These are phyloP conservation scores for Eudyptes chrysolophus DNA, from an alignment of 2,113 vertebrate genomes.

Conservation along the genomic window DNA sequence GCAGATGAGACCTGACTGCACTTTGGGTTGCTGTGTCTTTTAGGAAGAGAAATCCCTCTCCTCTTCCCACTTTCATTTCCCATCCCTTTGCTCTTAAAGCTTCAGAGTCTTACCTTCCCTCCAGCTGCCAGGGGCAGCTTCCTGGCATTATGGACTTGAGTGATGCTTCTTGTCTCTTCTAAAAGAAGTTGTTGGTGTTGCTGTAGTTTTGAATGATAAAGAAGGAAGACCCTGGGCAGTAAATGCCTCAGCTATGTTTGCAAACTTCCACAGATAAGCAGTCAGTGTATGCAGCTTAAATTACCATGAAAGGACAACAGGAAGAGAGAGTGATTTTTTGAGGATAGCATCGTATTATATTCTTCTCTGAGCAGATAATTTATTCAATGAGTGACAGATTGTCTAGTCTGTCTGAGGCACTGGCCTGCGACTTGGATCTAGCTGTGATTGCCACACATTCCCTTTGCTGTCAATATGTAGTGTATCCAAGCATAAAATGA, in stretches of 20 bases:
- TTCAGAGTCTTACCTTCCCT: background rate
- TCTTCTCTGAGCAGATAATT: slow-evolving; percentile 25
- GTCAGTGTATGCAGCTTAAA: background rate
- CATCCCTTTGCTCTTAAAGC: background rate
- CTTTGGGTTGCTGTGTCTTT: background rate
- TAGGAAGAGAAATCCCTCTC: background rate
- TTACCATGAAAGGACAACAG: background rate
- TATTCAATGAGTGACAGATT: slow-evolving; percentile 43
- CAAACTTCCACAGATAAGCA: background rate
- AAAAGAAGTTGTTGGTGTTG: background rate
- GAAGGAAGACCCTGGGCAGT: background rate
- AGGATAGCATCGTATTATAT: background rate
- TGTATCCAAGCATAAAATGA: slow-evolving; percentile 29
- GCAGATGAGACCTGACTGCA: background rate
- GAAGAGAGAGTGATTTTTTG: background rate
- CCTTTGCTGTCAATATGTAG: slow-evolving; percentile 9
- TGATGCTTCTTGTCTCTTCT: background rate
- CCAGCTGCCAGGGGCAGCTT: background rate
- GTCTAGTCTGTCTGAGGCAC: background rate
- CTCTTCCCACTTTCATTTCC: background rate
- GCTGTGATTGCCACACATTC: background rate
- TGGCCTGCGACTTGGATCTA: background rate
- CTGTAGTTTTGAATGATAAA: background rate
- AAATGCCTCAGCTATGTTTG: background rate
- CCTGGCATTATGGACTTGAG: background rate